Conservation (phyloP, 2,797 vertebrate species). For the Sciurus carolinensis region DNA sequence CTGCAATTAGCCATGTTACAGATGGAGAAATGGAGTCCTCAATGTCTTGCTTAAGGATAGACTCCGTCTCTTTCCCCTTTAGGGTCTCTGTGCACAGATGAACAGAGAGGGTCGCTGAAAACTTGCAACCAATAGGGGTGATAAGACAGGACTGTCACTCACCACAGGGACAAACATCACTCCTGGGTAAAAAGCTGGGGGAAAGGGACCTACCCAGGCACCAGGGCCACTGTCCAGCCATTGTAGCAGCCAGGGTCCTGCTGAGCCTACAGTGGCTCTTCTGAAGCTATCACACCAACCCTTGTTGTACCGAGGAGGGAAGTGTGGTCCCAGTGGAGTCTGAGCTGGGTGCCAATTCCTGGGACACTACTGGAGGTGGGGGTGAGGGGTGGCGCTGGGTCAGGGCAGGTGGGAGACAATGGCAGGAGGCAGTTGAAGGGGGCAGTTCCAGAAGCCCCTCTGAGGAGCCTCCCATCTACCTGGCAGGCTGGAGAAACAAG, state of each 20-base stretch:
- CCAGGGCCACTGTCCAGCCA: too few species aligned
- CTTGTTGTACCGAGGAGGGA: neutral
- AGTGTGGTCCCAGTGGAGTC: neutral
- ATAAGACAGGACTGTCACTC: neutral
- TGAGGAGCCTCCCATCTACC: neutral
- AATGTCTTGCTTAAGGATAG: neutral
- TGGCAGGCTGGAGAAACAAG: neutral
- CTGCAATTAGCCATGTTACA: neutral
- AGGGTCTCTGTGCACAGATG: neutral
- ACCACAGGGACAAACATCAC: neutral
- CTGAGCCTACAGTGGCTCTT: too few species aligned
- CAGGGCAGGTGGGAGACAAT: neutral
- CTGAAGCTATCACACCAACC: fast-evolving
- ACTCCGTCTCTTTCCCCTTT: neutral
- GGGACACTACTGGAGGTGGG: neutral
- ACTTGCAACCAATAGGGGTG: neutral
- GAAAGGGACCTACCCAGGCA: neutral
- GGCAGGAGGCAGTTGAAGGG: neutral
- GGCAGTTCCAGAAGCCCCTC: neutral
- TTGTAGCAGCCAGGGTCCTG: fast-evolving
- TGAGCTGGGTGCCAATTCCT: neutral
- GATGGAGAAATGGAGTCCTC: slow-evolving; percentile 26
- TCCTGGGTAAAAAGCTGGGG: fast-evolving
- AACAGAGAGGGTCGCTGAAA: too few species aligned
- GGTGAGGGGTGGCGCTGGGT: fast-evolving